phyloP scores from a whole-genome alignment of 2,797 vertebrate species.

The Cichlasoma orientale region DNA sequence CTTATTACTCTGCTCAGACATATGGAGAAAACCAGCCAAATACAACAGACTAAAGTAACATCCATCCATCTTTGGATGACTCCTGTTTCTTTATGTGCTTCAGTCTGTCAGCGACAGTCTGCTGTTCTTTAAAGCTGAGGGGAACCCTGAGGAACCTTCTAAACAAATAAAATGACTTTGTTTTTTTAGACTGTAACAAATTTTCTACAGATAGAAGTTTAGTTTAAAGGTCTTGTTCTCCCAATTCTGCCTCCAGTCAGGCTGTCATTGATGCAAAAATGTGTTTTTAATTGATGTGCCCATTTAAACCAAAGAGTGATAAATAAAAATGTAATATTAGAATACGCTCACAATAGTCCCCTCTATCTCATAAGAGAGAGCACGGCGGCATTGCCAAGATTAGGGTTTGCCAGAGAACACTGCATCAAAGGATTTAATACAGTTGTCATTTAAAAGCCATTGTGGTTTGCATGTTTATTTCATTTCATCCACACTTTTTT shows the following conservation, averaged over 20 bases:
- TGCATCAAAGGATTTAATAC: slow-evolving; percentile 16
- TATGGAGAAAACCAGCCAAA: background rate
- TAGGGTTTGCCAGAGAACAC: background rate
- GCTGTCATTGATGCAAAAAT: background rate
- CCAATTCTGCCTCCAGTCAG: background rate
- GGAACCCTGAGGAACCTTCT: background rate
- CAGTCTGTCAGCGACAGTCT: background rate
- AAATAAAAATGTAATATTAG: background rate
- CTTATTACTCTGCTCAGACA: slow-evolving; percentile 29
- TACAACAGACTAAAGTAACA: background rate
- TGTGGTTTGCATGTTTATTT: slow-evolving; percentile 20
- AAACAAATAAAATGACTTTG: background rate
- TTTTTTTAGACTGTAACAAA: background rate
- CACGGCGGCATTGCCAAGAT: background rate
- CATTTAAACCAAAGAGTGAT: background rate
- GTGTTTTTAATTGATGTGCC: background rate
- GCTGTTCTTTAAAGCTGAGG: background rate
- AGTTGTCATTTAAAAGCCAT: slow-evolving; percentile 7
- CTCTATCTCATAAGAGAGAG: background rate
- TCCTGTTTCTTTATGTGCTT: background rate
- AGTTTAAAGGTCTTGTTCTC: background rate
- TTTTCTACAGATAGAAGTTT: background rate
- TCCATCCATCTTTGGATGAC: background rate
- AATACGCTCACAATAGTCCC: background rate
- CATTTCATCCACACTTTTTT: background rate